Base-by-base conservation (phyloP, 2,797 vertebrate genomes). In the Notoglanidium macrostoma region DNA sequence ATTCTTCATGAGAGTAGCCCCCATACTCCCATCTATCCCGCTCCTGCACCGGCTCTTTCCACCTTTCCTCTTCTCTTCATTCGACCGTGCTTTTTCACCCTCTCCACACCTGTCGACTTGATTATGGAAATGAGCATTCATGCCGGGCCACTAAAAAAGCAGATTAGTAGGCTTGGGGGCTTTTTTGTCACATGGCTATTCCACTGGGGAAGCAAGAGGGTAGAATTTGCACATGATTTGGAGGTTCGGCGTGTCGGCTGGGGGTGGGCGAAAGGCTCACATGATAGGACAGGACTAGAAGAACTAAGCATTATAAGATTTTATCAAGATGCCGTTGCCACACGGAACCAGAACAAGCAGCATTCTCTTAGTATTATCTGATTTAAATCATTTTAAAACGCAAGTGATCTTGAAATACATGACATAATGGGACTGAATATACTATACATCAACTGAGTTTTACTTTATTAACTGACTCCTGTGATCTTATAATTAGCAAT, bases 61-160 rank as follows among this genome's bases (percentile, higher is more conserved):
- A 89, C 90, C 89, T 89, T 82, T 87, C 70, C 61, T 85, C 85
- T 85, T 87, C 85, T 87, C 54, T 89, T 88, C 90, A 81, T 89
- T 87, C 86, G 77, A 80, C 21, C 86, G 29, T 80, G 83, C 90
- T 89, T 90, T 84, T 89, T 83, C 85, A 93, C 94, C 93, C 93
- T 94, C 93, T 95, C 94, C 95, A 96, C 95, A 96, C 95, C 95
- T 96, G 95, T 96, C 96, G 90, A 92, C 92, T 92, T 90, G 94
- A 96, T 96, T 96, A 96, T 96, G 95, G 92, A 96, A 92, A 96
- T 96, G 93, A 94, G 92, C 88, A 88, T 95, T 94, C 93, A 93
- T 91, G 89, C 88, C 73, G 32, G 70, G 91, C 90, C 92, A 92
- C 93, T 95, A 95, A 95, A 95, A 40, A 95, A 95, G 94, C 94